Conservation (phyloP, 2,888 invertebrate genomes). For the Harpalus rubripes region DNA sequence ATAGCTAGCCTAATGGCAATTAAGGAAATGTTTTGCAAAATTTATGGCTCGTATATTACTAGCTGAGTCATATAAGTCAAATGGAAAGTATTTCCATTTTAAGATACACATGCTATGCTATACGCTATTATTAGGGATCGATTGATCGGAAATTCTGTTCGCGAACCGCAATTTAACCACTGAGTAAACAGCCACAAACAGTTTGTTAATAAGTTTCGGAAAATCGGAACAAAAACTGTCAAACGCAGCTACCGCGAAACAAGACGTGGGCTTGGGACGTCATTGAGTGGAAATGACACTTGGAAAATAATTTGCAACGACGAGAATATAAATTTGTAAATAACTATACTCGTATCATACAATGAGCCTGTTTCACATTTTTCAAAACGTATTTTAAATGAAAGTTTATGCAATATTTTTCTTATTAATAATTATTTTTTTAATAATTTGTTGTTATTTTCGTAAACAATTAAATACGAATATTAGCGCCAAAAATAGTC, state of each 20-base stretch:
- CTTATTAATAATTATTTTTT: no score
- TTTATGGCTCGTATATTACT: neutral
- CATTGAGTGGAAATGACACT: neutral
- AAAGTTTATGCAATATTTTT: no score
- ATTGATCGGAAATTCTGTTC: neutral
- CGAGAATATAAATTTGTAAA: no score
- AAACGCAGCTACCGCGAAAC: neutral
- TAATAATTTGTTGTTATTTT: no score
- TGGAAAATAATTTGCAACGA: no score
- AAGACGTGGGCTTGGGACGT: neutral
- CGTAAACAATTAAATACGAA: no score
- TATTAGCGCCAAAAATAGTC: no score
- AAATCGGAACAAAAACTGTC: constrained; percentile 11
- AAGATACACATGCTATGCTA: neutral
- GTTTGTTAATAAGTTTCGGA: neutral
- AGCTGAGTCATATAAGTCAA: constrained; percentile 2
- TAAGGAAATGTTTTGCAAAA: constrained; percentile 2
- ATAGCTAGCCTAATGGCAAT: neutral
- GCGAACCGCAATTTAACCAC: constrained; percentile 20
- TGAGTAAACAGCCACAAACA: neutral
- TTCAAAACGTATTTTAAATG: no score
- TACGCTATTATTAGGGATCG: no score
- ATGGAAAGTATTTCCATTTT: neutral
- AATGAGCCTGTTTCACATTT: no score
- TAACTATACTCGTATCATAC: no score